Evolutionary conservation across 2,797 vertebrate species (phyloP), one percentile per base, ranked within the genome.

Genomic region (Microctenopoma steveboyesi): DNA sequence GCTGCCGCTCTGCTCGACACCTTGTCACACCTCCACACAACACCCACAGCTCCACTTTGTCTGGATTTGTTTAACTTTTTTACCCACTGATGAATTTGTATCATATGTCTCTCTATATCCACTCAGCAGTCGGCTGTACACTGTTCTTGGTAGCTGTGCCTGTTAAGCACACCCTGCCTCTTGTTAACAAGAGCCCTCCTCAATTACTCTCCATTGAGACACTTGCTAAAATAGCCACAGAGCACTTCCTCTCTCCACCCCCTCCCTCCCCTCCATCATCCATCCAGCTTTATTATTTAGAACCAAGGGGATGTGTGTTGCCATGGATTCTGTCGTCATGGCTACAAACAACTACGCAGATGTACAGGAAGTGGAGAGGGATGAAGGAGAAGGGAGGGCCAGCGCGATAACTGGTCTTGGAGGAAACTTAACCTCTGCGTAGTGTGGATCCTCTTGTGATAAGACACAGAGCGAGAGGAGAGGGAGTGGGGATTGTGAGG

Each of bases 261-360:
- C 45, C 56, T 28, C 40, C 53, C 74, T 22, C 22, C 22, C 22
- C 22, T 22, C 37, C 55, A 79, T 28, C 62, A 70, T 86, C 83
- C 50, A 61, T 75, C 79, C 78, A 82, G 81, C 78, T 85, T 83
- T 84, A 88, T 88, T 88, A 87, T 92, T 91, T 89, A 83, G 88
- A 82, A 88, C 71, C 86, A 67, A 16, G 49, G 84, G 70, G 86
- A 88, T 78, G 79, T 80, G 76, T 71, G 91, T 92, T 93, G 80
- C 92, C 86, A 93, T 92, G 90, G 93, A 86, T 72, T 71, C 86
- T 52, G 91, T 93, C 50, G 89, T 86, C 90, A 91, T 92, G 91
- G 87, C 85, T 90, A 91, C 92, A 92, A 92, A 92, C 89, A 92
- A 87, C 87, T 89, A 90, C 66, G 89, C 87, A 92, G 78, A 88